phyloP scores from a whole-genome alignment of 2,888 invertebrate genomes.

The Tigriopus californicus region DNA sequence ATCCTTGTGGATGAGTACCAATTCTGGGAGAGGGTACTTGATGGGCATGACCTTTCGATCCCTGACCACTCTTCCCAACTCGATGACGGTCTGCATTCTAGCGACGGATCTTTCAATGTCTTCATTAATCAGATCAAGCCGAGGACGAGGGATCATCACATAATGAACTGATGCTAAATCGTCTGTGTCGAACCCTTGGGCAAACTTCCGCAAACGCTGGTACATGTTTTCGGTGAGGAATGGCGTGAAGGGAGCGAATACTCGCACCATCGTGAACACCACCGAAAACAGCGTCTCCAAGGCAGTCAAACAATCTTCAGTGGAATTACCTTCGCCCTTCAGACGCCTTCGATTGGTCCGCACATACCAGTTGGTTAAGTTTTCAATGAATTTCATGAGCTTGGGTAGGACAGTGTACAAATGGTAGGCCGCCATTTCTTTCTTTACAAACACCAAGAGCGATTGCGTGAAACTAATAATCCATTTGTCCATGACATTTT shows the following conservation, averaged over 20 bases:
- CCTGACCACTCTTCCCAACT: slow-evolving; percentile 73
- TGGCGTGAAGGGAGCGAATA: slow-evolving; percentile 96
- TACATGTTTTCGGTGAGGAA: slow-evolving; percentile 90
- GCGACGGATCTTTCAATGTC: slow-evolving; percentile 74
- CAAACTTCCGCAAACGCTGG: slow-evolving; percentile 53
- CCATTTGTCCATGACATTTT: slow-evolving; percentile 91
- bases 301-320: slow-evolving; percentile 57
- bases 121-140: slow-evolving; percentile 47
- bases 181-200: not conserved
- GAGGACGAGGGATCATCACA: slow-evolving; percentile 61
- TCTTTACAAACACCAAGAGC: slow-evolving; percentile 61
- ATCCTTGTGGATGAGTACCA: slow-evolving; percentile 83
- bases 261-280: slow-evolving; percentile 62
- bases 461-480: slow-evolving; percentile 90
- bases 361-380: slow-evolving; percentile 97
- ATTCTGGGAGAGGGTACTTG: slow-evolving; percentile 87
- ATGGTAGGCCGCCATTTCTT: slow-evolving; percentile 84
- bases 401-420: slow-evolving; percentile 87
- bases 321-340: slow-evolving; percentile 64
- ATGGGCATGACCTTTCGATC: slow-evolving; percentile 84
- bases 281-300: slow-evolving; percentile 73
- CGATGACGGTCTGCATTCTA: slow-evolving; percentile 85
- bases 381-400: slow-evolving; percentile 86
- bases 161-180: slow-evolving; percentile 67
- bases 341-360: slow-evolving; percentile 84